These are phyloP conservation scores for Oncorhynchus gorbuscha DNA, from an alignment of 2,113 vertebrate genomes.

Conservation along the genomic window DNA sequence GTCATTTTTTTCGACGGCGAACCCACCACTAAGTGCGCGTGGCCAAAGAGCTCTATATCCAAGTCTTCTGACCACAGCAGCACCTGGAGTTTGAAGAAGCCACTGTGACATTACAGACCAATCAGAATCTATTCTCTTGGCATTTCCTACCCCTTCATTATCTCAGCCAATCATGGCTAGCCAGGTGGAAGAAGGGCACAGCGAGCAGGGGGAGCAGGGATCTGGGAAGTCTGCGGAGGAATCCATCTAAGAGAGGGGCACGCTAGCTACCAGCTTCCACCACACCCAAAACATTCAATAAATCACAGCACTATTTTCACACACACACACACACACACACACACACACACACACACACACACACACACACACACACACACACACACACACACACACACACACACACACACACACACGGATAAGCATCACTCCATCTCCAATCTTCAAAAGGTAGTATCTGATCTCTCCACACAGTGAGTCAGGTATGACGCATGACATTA, in stretches of 20 bases:
- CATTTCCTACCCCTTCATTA: no score
- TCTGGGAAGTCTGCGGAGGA: constrained; percentile 9
- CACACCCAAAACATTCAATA: constrained; percentile 43
- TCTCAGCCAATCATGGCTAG: no score
- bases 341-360: background rate
- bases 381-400: background rate
- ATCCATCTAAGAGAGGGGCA: constrained; percentile 15
- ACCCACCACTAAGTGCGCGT: no score
- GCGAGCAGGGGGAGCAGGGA: background rate
- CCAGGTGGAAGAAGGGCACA: background rate
- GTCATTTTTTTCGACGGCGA: no score
- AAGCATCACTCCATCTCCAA: background rate
- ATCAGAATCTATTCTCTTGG: no score
- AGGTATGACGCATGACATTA: constrained; percentile 26
- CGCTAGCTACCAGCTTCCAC: constrained; percentile 9
- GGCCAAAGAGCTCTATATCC: no score
- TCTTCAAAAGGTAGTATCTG: constrained; percentile 19
- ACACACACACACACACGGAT: background rate
- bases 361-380: background rate
- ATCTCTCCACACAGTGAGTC: constrained; percentile 11
- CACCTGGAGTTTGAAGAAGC: no score
- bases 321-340: background rate
- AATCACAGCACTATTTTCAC: constrained; percentile 36
- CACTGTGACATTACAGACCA: no score
- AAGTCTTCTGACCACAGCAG: no score